These are phyloP conservation scores for Fissipunctia ypsillon DNA, from an alignment of 2,888 invertebrate genomes.

Conservation along the genomic window DNA sequence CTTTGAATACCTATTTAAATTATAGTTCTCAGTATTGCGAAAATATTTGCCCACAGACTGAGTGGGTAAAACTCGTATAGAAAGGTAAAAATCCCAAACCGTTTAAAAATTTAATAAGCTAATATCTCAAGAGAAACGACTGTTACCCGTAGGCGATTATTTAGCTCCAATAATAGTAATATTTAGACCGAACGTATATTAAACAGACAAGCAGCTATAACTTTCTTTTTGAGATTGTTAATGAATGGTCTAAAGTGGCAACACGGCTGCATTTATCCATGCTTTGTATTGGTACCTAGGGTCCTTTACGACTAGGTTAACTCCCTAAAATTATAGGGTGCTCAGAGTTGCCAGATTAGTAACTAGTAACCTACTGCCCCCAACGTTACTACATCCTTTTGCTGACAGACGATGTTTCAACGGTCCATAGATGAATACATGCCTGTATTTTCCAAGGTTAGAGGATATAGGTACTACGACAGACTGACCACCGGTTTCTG, in stretches of 20 bases:
- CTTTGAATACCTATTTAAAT: not conserved
- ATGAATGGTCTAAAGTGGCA: not conserved
- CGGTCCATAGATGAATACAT: not conserved
- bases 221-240: constrained; percentile 27
- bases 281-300: not conserved
- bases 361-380: constrained; percentile 13
- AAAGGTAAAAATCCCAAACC: constrained; percentile 3
- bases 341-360: not conserved
- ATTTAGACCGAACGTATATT: constrained; percentile 22
- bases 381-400: not conserved
- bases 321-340: constrained; percentile 4
- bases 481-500: too few species aligned
- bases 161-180: constrained; percentile 31
- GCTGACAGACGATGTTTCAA: not conserved
- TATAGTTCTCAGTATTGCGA: not conserved
- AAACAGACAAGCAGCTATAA: not conserved
- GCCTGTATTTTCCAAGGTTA: too few species aligned
- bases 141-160: constrained; percentile 19
- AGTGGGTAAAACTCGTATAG: not conserved
- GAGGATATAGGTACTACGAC: too few species aligned
- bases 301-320: constrained; percentile 1
- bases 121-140: constrained; percentile 13
- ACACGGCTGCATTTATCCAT: not conserved
- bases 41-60: not conserved
- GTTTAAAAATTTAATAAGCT: not conserved